Evolutionary conservation across 2,888 invertebrate species (phyloP), one percentile per base, ranked within the genome.

Genomic region (Cheilosia vernalis): DNA sequence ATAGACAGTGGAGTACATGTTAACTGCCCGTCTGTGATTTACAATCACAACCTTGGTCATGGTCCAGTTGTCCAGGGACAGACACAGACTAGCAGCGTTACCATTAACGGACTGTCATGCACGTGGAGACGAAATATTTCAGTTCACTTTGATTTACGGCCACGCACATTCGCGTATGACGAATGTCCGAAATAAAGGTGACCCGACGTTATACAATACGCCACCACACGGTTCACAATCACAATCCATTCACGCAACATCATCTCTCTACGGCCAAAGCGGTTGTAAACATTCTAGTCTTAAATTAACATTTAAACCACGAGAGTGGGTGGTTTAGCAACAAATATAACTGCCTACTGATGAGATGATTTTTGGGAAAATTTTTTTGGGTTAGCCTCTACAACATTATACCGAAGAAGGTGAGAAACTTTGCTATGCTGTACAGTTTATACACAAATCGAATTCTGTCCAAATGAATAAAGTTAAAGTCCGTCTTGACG

Each of bases 31-130:
- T 51, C 72, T 67, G 85, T 85, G 85, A 85, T 85, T 85, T 85
- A 85, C 77, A 77, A 77, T 85, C 84, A 27, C 53, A 70, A 27
- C 66, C 85, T 77, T 77, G 77, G 85, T 98, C 92, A 99, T 93
- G 93, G 98, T 98, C 67, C 84, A 80, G 84, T 80, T 85, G 84
- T 74, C 64, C 49, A 58, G 17, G 56, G 51, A 66, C 44, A 37
- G 13, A 13, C 13, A 13, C 1, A 56, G 44, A 21, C 42, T 19
- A 60, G 67, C 83, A 61, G 51, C 44, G 58, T 76, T 80, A 49
- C 84, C 66, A 84, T 80, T 76, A 84, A 80, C 44, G 44, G 66
- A 80, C 73, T 80, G 83, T 79, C 80, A 84, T 56, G 66, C 33
- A 58, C 44, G 56, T 40, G 49, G 40, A 83, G 64, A 76, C 70